Percentiles rank a stretch among this genome's conserved stretches.
phyloP scores from a whole-genome alignment of 2,888 invertebrate species.

The Trichogramma dendrolimi region DNA sequence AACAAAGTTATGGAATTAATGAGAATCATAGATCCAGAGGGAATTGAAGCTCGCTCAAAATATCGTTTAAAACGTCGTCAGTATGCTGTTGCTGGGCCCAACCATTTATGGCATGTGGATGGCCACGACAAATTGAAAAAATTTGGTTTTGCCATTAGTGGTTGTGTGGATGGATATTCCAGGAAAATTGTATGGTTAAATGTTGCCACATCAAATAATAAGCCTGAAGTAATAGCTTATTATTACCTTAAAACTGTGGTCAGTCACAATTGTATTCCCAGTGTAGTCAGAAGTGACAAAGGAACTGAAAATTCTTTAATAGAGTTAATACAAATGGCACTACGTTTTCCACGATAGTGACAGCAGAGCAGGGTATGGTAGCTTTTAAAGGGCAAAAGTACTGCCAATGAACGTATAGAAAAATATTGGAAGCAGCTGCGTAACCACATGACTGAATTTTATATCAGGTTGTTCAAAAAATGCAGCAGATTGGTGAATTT shows the following conservation, averaged over 20 bases:
- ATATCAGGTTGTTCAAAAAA: conserved; percentile 6
- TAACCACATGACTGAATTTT: neutral
- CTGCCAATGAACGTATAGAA: conserved; percentile 5
- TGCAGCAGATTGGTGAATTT: neutral
- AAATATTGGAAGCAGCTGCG: conserved; percentile 3
- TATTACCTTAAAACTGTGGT: conserved; percentile 5
- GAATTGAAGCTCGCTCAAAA: neutral
- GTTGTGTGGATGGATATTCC: conserved; percentile 9
- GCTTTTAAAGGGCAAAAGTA: conserved; percentile 8
- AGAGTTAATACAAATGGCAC: neutral
- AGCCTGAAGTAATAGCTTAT: conserved; percentile 4
- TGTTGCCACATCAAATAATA: conserved; percentile 6
- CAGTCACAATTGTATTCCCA: neutral
- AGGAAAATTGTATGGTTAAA: conserved; percentile 3
- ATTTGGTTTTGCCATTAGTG: conserved; percentile 10
- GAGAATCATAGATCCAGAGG: conserved; percentile 10
- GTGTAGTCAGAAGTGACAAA: conserved; percentile 1
- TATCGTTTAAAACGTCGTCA: neutral
- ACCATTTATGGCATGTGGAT: conserved; percentile 13
- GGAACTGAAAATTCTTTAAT: conserved; percentile 8
- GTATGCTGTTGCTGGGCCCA: conserved; percentile 4
- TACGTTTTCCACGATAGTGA: neutral
- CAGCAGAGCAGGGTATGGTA: neutral
- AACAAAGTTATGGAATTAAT: neutral
- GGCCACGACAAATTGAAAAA: conserved; percentile 10